Conservation (phyloP, 1,140 invertebrate species). For the Halyomorpha halys region DNA sequence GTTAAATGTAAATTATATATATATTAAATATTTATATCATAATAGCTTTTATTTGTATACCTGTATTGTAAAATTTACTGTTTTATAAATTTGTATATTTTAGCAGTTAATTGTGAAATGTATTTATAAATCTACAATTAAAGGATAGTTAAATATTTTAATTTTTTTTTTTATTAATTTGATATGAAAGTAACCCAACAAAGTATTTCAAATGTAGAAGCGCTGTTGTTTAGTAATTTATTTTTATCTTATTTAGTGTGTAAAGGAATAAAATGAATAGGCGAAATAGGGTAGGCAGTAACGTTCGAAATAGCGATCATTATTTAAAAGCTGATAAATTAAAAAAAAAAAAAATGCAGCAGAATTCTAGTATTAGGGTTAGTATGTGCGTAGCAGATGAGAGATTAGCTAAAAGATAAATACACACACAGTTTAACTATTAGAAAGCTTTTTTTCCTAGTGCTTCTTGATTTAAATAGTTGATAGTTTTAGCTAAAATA, state of each 20-base stretch:
- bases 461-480: constrained; percentile 6
- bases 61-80: constrained; percentile 18
- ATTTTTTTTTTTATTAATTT: constrained; percentile 14
- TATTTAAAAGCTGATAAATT: background rate
- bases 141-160: constrained; percentile 7
- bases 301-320: background rate
- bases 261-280: background rate
- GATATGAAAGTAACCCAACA: background rate
- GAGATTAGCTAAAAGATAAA: background rate
- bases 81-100: constrained; percentile 16
- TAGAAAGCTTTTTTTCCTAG: constrained; percentile 6
- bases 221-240: constrained; percentile 8
- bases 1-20: constrained; percentile 17
- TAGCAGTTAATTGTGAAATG: constrained; percentile 10
- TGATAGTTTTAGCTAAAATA: background rate
- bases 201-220: constrained; percentile 7
- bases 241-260: background rate
- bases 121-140: constrained; percentile 6
- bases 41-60: constrained; percentile 18
- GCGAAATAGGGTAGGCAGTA: background rate
- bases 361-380: background rate
- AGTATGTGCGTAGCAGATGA: background rate
- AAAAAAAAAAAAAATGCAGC: background rate
- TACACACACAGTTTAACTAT: constrained; percentile 12
- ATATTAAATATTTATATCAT: constrained; percentile 4